Conservation (phyloP, 2,113 vertebrate genomes). For the Phalacrocorax brasilianus region DNA sequence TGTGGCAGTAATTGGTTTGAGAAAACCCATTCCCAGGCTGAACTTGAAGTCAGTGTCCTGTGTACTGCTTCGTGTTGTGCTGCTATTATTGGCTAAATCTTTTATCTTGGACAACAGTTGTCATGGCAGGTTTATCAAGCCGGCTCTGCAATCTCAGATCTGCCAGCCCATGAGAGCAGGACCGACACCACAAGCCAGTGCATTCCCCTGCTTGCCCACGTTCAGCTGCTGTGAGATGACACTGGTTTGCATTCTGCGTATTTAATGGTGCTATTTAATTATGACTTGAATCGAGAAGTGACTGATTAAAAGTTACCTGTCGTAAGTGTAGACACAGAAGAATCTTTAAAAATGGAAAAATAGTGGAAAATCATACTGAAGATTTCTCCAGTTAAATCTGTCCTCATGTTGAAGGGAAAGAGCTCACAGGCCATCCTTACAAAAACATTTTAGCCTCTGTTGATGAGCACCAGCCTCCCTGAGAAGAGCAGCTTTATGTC, state of each 20-base stretch:
- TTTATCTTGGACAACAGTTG: not conserved
- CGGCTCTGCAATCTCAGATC: not conserved
- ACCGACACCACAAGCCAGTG: accelerated
- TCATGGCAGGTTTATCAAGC: not conserved
- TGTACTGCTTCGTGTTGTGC: not conserved
- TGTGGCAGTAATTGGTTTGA: not conserved
- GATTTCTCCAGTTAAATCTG: not conserved
- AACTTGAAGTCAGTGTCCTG: not conserved
- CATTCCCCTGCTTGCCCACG: not conserved
- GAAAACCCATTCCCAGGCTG: not conserved
- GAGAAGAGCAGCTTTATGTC: not conserved
- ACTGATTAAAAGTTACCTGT: not conserved
- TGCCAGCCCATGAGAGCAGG: not conserved
- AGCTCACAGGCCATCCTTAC: not conserved
- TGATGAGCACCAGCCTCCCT: not conserved
- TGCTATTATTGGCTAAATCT: not conserved
- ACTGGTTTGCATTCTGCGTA: not conserved
- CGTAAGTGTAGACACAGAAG: not conserved
- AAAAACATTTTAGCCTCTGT: not conserved
- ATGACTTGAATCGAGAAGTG: not conserved
- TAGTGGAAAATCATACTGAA: not conserved
- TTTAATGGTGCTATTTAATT: not conserved
- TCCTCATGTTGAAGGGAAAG: not conserved
- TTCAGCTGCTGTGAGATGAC: not conserved
- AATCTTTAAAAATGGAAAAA: not conserved